Evolutionary conservation across 2,113 vertebrate species (phyloP).

Genomic region (Callithrix jacchus): DNA sequence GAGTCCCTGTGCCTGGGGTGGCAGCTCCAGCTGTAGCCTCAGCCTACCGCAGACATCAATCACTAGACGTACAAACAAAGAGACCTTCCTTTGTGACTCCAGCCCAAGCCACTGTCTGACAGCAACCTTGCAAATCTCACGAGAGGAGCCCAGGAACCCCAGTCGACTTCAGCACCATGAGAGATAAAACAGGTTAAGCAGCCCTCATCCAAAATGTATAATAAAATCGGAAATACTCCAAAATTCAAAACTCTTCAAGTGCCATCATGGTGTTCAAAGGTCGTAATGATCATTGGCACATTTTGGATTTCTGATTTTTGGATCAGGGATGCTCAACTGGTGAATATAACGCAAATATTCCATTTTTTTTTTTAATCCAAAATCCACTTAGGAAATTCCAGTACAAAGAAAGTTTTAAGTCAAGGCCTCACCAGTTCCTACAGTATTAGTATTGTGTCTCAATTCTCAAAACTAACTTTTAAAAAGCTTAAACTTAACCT

Average conservation of each 20-base stretch:
- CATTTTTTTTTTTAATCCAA: neutral
- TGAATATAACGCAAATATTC: neutral
- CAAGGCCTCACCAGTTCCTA: too few species aligned
- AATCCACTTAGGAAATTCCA: neutral
- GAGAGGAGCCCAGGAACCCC: too few species aligned
- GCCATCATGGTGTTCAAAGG: neutral
- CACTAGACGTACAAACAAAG: neutral
- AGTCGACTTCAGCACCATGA: neutral
- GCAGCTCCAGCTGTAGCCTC: neutral
- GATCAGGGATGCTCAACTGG: neutral
- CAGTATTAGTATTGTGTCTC: too few species aligned
- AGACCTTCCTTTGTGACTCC: neutral
- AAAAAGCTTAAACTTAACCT: too few species aligned
- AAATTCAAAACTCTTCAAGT: neutral
- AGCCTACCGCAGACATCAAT: neutral
- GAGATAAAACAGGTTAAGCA: neutral
- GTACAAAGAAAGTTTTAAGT: too few species aligned
- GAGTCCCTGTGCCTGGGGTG: accelerated
- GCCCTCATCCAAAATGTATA: neutral
- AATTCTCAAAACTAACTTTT: too few species aligned
- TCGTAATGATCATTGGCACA: neutral
- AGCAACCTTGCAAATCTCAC: neutral
- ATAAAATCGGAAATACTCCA: neutral
- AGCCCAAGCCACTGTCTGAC: neutral
- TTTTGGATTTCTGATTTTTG: neutral